Evolutionary conservation across 2,113 vertebrate genomes (phyloP).

Genomic region (Atlantisia rogersi): DNA sequence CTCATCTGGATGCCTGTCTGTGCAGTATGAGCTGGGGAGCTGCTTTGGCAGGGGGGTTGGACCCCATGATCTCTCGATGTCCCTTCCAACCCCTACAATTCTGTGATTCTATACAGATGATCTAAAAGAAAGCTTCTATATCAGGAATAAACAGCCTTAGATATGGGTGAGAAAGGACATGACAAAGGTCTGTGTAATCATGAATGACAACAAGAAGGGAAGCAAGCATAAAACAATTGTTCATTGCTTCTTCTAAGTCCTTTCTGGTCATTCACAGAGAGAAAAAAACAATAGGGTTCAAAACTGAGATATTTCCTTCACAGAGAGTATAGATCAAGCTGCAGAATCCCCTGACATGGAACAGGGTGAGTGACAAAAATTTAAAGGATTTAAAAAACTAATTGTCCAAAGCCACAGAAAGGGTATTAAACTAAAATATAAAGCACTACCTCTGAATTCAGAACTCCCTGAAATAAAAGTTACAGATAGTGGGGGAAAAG

Average conservation of each 20-base stretch:
- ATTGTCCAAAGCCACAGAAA: neutral
- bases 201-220: neutral
- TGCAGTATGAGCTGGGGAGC: too few relatives aligned
- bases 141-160: neutral
- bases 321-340: neutral
- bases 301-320: neutral
- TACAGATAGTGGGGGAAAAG: accelerated
- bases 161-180: neutral
- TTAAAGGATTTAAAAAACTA: neutral
- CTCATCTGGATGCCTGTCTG: too few relatives aligned
- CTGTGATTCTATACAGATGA: neutral
- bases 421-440: neutral
- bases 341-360: neutral
- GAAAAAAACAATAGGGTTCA: neutral
- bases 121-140: neutral
- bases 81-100: too few relatives aligned
- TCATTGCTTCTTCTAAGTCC: neutral
- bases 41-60: too few relatives aligned
- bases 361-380: neutral
- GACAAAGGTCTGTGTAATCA: neutral
- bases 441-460: neutral
- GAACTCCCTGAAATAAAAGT: neutral
- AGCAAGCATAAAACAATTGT: neutral
- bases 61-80: too few relatives aligned
- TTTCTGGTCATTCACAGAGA: neutral